Evolutionary conservation across 2,888 invertebrate species (phyloP).

Genomic region (Hypolimnas misippus): DNA sequence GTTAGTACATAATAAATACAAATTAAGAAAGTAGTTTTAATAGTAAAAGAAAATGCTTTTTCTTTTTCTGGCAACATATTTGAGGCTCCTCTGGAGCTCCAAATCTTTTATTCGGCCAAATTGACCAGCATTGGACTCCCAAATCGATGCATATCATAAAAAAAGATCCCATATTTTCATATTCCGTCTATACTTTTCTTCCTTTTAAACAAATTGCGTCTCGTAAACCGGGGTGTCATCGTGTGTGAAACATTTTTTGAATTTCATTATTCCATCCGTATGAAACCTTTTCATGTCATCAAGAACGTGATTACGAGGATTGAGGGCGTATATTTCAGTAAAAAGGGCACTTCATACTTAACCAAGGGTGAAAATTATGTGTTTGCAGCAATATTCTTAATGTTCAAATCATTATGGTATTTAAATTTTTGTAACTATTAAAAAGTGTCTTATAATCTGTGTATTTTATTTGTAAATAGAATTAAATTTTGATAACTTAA

Average conservation of each 20-base stretch:
- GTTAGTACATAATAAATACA: too few species aligned
- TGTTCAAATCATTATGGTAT: not conserved
- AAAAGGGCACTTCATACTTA: not conserved
- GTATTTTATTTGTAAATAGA: too few species aligned
- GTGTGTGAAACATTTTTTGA: not conserved
- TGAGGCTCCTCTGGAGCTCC: too few species aligned
- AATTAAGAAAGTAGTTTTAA: too few species aligned
- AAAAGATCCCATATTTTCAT: not conserved
- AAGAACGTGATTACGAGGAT: not conserved
- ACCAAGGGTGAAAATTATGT: not conserved
- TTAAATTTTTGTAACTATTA: too few species aligned
- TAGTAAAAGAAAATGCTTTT: too few species aligned
- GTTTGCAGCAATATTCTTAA: not conserved
- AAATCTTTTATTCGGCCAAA: too few species aligned
- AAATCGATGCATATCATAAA: too few species aligned
- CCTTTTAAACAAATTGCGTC: not conserved
- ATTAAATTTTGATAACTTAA: too few species aligned
- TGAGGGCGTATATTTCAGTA: not conserved
- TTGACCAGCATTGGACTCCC: too few species aligned
- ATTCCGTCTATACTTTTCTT: not conserved
- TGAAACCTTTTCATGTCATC: constrained; percentile 4
- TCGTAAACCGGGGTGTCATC: constrained; percentile 3
- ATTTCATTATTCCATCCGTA: constrained; percentile 2
- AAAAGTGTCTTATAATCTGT: too few species aligned
- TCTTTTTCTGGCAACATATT: too few species aligned